Evolutionary conservation across 2,888 invertebrate genomes (phyloP).

Genomic region (Limenitis camilla): DNA sequence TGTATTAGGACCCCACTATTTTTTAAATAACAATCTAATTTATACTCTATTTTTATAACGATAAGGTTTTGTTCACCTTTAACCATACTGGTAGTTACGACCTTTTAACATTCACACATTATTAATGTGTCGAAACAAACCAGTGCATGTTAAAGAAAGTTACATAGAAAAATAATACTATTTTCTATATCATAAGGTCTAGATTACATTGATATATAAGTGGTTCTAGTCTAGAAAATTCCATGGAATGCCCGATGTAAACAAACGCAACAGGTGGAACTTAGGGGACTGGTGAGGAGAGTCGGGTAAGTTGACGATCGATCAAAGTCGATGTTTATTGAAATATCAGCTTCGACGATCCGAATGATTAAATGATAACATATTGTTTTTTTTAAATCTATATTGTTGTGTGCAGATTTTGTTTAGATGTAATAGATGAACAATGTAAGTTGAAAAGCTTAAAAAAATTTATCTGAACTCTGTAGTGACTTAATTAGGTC

Average conservation of each 20-base stretch:
- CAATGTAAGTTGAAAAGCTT: too few species aligned
- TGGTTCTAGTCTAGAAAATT: slow-evolving; percentile 39
- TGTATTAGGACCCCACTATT: not conserved
- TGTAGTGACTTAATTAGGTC: too few species aligned
- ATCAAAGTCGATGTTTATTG: not conserved
- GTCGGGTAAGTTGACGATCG: not conserved
- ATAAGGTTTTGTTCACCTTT: not conserved
- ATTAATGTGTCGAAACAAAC: slow-evolving; percentile 26
- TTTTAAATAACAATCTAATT: not conserved
- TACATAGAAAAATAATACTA: slow-evolving; percentile 13
- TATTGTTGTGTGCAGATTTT: too few species aligned
- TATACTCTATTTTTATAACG: not conserved
- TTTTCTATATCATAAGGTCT: not conserved
- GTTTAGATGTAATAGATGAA: too few species aligned
- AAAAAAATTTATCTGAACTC: too few species aligned
- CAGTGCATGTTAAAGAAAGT: slow-evolving; percentile 6
- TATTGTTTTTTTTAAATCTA: too few species aligned
- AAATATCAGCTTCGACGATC: not conserved
- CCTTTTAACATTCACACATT: slow-evolving; percentile 14
- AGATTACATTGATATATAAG: slow-evolving; percentile 14
- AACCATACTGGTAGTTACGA: not conserved
- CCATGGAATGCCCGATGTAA: slow-evolving; percentile 44
- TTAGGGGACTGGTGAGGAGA: slow-evolving; percentile 16
- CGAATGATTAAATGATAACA: not conserved
- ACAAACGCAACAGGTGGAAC: slow-evolving; percentile 53